These are phyloP conservation scores for Phalacrocorax brasilianus DNA, from an alignment of 2,113 vertebrate species.

Conservation along the genomic window DNA sequence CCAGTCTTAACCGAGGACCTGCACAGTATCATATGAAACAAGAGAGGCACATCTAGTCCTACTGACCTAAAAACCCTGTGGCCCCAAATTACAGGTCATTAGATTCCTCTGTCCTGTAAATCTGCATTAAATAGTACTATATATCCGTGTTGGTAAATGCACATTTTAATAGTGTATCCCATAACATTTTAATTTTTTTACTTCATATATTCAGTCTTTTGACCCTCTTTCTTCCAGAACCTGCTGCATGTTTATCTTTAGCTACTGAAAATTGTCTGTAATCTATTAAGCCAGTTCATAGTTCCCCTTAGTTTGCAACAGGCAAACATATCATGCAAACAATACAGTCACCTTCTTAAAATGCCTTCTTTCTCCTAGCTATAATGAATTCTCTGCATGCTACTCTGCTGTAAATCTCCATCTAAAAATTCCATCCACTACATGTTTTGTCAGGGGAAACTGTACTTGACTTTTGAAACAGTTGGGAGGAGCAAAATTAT, in stretches of 20 bases:
- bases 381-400: constrained; percentile 34
- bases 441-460: constrained; percentile 19
- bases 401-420: constrained; percentile 11
- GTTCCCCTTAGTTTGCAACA: not conserved
- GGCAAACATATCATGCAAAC: not conserved
- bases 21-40: not conserved
- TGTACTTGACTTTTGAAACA: constrained; percentile 27
- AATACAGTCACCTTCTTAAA: not conserved
- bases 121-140: not conserved
- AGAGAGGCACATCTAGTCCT: not conserved
- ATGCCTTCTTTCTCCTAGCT: not conserved
- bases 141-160: not conserved
- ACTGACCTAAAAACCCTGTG: not conserved
- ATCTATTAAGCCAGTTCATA: not conserved
- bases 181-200: not conserved
- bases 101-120: not conserved
- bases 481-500: constrained; percentile 34
- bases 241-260: not conserved
- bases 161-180: not conserved
- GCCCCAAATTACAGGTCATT: not conserved
- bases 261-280: not conserved
- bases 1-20: not conserved
- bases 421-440: constrained; percentile 15
- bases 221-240: not conserved
- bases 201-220: not conserved